Evolutionary conservation across 2,113 vertebrate genomes (phyloP).

Genomic region (Eclectus roratus): DNA sequence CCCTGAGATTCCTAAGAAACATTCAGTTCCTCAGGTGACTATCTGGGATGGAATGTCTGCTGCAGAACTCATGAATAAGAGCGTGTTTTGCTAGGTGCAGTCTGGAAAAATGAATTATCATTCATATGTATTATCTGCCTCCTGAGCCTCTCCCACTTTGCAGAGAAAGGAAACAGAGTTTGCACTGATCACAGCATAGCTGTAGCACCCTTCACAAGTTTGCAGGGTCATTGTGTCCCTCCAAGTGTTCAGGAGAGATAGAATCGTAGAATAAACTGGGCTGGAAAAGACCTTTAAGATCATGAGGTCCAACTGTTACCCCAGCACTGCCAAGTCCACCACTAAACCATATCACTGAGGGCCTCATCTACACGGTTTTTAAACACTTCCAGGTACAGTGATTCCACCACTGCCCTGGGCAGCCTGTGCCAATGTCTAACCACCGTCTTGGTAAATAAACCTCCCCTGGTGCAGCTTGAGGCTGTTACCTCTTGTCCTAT

Average conservation of each 20-base stretch:
- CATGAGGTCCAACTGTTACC: neutral
- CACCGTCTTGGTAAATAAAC: neutral
- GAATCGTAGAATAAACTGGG: neutral
- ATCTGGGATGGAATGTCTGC: neutral
- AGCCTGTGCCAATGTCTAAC: neutral
- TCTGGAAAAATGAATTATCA: neutral
- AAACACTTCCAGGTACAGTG: neutral
- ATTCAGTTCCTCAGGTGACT: neutral
- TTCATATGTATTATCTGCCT: neutral
- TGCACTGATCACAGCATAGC: neutral
- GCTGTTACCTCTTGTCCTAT: neutral
- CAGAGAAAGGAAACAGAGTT: neutral
- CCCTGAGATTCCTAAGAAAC: neutral
- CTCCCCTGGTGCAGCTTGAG: neutral
- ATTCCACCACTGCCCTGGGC: neutral
- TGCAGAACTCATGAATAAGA: neutral
- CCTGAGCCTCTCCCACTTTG: neutral
- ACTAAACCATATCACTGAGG: neutral
- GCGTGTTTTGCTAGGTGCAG: neutral
- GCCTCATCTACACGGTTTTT: neutral
- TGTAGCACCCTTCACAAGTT: neutral
- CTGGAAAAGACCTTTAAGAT: neutral
- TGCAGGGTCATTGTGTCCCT: neutral
- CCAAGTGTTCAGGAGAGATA: neutral
- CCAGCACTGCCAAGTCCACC: neutral